Conservation (phyloP, 2,797 vertebrate species). For the Gallinago solitaria region DNA sequence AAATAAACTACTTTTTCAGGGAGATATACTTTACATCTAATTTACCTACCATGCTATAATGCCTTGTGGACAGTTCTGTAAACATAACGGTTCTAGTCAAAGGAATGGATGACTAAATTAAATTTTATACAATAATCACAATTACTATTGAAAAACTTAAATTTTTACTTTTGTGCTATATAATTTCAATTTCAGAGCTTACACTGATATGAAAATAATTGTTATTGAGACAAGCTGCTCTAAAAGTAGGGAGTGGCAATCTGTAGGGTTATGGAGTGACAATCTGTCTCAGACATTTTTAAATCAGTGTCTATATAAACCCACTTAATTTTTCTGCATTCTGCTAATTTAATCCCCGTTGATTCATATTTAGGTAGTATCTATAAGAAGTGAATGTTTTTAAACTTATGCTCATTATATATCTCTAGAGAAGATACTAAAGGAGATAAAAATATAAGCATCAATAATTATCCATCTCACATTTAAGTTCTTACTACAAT, state of each 20-base stretch:
- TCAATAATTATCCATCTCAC: background rate
- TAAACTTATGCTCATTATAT: background rate
- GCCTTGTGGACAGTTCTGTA: background rate
- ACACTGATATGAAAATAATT: background rate
- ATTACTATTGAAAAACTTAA: background rate
- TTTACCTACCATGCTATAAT: background rate
- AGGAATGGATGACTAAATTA: background rate
- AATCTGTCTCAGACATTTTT: background rate
- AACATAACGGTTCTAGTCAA: background rate
- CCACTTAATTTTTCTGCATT: background rate
- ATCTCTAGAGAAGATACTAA: background rate
- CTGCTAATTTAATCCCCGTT: background rate
- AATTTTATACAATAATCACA: background rate
- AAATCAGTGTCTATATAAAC: background rate
- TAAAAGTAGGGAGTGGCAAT: background rate
- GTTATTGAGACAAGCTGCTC: background rate
- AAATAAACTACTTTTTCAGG: background rate
- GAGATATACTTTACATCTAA: background rate
- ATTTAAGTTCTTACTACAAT: constrained; percentile 27
- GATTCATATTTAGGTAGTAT: background rate
- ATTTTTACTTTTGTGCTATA: background rate
- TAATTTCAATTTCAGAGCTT: background rate
- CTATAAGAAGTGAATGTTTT: background rate
- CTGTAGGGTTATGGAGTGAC: background rate
- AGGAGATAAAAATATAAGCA: background rate